A percentile compares a stretch with the other conserved stretches of the same genome.
Conservation (phyloP, 2,888 invertebrate species). For the Alcis repandata region DNA sequence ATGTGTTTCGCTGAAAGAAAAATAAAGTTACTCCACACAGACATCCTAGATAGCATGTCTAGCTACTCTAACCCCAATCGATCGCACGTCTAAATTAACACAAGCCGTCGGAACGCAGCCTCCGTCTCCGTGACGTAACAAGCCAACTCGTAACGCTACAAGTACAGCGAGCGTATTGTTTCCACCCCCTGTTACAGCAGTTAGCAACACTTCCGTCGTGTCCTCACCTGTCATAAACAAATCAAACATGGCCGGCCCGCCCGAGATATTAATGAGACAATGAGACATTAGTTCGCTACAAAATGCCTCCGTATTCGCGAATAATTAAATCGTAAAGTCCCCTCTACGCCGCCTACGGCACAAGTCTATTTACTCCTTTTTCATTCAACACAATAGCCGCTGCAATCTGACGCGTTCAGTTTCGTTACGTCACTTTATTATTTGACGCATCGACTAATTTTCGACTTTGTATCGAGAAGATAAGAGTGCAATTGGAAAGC, state of each 20-base stretch:
- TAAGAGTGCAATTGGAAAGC: conserved; percentile 54
- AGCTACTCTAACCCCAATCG: conserved; percentile 9
- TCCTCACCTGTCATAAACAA: conserved; percentile 83
- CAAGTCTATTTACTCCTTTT: conserved; percentile 86
- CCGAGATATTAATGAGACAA: conserved; percentile 86
- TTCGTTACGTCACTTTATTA: conserved; percentile 70
- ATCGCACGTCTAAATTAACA: conserved; percentile 30
- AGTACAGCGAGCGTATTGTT: conserved; percentile 15
- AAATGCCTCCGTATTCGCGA: conserved; percentile 87
- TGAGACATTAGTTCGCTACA: conserved; percentile 86
- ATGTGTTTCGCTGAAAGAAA: no score
- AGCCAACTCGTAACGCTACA: conserved; percentile 10
- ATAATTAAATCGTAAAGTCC: conserved; percentile 87
- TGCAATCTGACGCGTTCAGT: conserved; percentile 77
- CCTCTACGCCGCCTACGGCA: conserved; percentile 84
- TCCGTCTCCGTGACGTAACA: conserved; percentile 20
- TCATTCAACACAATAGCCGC: conserved; percentile 86
- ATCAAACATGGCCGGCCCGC: conserved; percentile 85
- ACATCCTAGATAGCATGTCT: background rate
- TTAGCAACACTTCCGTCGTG: conserved; percentile 53
- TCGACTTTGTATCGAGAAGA: conserved; percentile 44
- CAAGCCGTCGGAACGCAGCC: conserved; percentile 18
- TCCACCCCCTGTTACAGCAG: conserved; percentile 19
- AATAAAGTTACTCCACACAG: background rate
- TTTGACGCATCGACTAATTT: conserved; percentile 46